phyloP scores from a whole-genome alignment of 2,797 vertebrate genomes.

The Chelmon rostratus region DNA sequence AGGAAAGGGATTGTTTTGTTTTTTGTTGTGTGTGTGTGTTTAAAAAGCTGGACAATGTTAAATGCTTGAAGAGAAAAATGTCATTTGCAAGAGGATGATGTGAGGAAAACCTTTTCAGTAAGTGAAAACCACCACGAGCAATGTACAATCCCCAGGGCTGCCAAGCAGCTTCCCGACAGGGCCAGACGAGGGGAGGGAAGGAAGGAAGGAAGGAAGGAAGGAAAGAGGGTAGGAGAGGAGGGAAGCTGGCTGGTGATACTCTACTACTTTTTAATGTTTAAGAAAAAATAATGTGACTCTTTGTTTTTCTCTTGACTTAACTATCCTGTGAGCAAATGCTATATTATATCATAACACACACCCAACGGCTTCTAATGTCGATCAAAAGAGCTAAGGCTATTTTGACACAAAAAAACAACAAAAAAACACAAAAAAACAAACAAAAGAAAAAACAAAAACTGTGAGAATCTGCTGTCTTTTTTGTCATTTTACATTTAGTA shows the following conservation, averaged over 20 bases:
- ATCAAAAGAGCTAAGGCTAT: conserved; percentile 82
- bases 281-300: conserved; percentile 80
- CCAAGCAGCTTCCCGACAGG: conserved; percentile 79
- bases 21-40: conserved; percentile 56
- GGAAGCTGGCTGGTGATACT: conserved; percentile 81
- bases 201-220: conserved; percentile 42
- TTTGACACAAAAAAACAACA: conserved; percentile 65
- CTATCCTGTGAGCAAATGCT: conserved; percentile 85
- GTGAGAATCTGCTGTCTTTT: conserved; percentile 85
- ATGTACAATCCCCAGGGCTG: conserved; percentile 88
- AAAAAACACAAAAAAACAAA: conserved; percentile 21
- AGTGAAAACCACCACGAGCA: conserved; percentile 82
- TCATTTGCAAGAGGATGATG: conserved; percentile 77
- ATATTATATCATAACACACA: conserved; percentile 72
- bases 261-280: conserved; percentile 86
- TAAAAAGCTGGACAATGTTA: conserved; percentile 85
- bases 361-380: conserved; percentile 82
- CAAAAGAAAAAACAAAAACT: conserved; percentile 77
- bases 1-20: conserved; percentile 79
- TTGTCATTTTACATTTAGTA: conserved; percentile 79
- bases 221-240: conserved; percentile 58
- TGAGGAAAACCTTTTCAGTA: conserved; percentile 72
- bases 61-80: conserved; percentile 80
- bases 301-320: conserved; percentile 79
- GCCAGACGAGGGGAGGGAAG: conserved; percentile 72